phyloP scores from a whole-genome alignment of 2,797 vertebrate genomes.

The Pteropus rufus region DNA sequence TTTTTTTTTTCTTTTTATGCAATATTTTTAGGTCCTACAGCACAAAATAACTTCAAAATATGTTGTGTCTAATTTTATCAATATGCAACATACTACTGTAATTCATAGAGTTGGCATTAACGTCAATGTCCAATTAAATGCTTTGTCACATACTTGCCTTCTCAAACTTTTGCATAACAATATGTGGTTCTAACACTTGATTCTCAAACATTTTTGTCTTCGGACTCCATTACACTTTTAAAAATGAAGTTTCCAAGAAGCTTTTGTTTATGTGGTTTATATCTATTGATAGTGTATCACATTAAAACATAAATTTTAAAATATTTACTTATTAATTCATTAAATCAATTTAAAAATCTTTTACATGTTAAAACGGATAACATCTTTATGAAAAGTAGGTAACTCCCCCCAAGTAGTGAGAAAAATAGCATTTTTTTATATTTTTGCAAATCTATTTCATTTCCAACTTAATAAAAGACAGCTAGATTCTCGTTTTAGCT shows the following conservation, averaged over 20 bases:
- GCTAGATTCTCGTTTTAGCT: background rate
- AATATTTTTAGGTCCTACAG: background rate
- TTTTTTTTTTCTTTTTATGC: background rate
- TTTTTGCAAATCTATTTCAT: background rate
- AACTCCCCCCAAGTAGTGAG: background rate
- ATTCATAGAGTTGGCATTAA: background rate
- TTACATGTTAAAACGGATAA: background rate
- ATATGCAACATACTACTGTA: background rate
- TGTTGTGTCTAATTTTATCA: background rate
- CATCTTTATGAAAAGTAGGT: conserved; percentile 10
- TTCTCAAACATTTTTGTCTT: background rate
- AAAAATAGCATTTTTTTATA: background rate
- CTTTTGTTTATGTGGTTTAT: background rate
- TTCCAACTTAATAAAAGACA: background rate
- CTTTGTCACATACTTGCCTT: background rate
- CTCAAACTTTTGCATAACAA: background rate
- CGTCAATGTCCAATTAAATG: background rate
- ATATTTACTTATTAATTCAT: background rate
- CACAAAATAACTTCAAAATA: background rate
- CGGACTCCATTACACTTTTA: background rate
- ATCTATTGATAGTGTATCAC: background rate
- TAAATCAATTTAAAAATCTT: background rate
- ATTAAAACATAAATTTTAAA: background rate
- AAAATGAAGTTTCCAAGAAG: background rate
- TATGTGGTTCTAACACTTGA: background rate